Evolutionary conservation across 2,888 invertebrate genomes (phyloP).

Genomic region (Lasius fuliginosus): DNA sequence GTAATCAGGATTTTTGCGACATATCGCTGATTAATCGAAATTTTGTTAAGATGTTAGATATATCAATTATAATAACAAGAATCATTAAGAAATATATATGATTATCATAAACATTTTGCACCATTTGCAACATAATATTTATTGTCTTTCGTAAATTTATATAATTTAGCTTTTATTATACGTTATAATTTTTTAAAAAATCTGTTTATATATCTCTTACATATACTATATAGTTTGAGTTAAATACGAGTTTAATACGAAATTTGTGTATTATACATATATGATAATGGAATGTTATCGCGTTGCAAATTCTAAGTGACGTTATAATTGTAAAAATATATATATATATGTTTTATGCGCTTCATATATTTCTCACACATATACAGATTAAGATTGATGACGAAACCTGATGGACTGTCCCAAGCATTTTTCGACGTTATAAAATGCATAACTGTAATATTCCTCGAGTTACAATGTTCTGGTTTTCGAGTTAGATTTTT

Average conservation of each 20-base stretch:
- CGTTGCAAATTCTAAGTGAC: not conserved
- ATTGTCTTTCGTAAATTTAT: not conserved
- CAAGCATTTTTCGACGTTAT: constrained; percentile 29
- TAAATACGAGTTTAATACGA: not conserved
- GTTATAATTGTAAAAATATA: constrained; percentile 14
- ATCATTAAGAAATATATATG: not conserved
- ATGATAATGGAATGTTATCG: not conserved
- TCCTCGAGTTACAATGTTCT: constrained; percentile 8
- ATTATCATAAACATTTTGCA: not conserved
- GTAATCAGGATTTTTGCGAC: not conserved
- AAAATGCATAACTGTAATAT: constrained; percentile 16
- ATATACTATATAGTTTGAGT: not conserved
- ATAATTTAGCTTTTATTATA: not conserved
- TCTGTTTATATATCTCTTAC: not conserved
- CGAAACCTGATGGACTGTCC: not conserved
- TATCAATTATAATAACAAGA: not conserved
- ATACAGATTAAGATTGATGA: constrained; percentile 23
- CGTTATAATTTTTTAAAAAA: not conserved
- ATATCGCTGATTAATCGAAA: not conserved
- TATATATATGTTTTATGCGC: not conserved
- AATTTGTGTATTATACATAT: not conserved
- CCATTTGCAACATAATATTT: not conserved
- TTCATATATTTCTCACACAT: not conserved
- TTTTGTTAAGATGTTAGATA: not conserved
- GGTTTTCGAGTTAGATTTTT: not conserved